Conservation (phyloP, 2,797 vertebrate genomes). For the Cyprinodon diabolis region DNA sequence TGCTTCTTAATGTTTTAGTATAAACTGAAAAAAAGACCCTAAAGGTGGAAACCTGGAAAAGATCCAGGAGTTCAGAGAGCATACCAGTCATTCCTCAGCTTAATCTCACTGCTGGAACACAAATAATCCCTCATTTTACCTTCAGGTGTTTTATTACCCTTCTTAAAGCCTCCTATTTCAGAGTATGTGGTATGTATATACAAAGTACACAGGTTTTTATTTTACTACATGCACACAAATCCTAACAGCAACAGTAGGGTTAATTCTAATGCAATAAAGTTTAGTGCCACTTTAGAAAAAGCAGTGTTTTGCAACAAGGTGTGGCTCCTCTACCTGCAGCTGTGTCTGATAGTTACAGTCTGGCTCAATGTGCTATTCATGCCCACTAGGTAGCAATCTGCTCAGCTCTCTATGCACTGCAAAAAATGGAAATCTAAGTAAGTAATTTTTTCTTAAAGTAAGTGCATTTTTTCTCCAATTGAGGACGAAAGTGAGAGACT, state of each 20-base stretch:
- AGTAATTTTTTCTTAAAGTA: no score
- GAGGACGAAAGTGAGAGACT: no score
- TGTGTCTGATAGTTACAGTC: slow-evolving; percentile 2
- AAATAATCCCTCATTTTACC: slow-evolving; percentile 20
- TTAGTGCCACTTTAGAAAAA: neutral
- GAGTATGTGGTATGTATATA: slow-evolving; percentile 15
- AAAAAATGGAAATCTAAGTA: no score
- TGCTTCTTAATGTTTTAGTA: slow-evolving; percentile 5
- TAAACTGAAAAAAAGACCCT: slow-evolving; percentile 2
- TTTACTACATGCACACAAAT: neutral
- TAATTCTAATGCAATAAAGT: neutral
- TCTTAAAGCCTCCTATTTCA: slow-evolving; percentile 19
- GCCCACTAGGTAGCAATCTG: slow-evolving; percentile 54
- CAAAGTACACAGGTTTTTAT: neutral
- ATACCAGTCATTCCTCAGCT: slow-evolving; percentile 45
- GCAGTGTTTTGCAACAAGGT: slow-evolving; percentile 20
- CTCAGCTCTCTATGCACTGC: neutral
- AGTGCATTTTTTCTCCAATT: no score
- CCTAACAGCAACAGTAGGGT: neutral
- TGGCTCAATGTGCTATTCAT: slow-evolving; percentile 33
- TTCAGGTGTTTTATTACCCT: slow-evolving; percentile 22
- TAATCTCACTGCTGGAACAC: slow-evolving; percentile 25
- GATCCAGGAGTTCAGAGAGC: slow-evolving; percentile 33
- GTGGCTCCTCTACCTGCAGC: slow-evolving; percentile 28
- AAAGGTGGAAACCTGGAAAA: slow-evolving; percentile 25